Conservation (phyloP, 2,113 vertebrate genomes). For the Archilochus colubris region DNA sequence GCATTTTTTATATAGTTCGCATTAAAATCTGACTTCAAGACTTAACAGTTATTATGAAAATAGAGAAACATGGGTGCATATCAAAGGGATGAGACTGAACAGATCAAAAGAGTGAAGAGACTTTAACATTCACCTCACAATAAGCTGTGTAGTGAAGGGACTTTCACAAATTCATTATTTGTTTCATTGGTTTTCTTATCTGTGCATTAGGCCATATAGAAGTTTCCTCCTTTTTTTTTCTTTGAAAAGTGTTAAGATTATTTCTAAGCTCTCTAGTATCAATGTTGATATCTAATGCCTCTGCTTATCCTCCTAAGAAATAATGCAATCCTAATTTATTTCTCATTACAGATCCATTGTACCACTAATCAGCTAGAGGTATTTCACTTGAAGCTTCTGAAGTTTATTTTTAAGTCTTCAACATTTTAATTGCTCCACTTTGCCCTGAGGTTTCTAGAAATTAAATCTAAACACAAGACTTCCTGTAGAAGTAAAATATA, state of each 20-base stretch:
- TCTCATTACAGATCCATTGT: slow-evolving; percentile 64
- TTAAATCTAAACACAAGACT: slow-evolving; percentile 31
- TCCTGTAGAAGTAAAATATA: slow-evolving; percentile 8
- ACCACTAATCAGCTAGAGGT: slow-evolving; percentile 56
- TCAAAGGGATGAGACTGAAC: not conserved
- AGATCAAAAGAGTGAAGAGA: not conserved
- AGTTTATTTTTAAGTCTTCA: slow-evolving; percentile 59
- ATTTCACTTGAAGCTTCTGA: slow-evolving; percentile 51
- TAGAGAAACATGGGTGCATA: not conserved
- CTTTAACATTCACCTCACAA: not conserved
- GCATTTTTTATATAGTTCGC: not conserved
- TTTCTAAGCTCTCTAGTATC: slow-evolving; percentile 34
- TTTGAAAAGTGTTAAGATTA: not conserved
- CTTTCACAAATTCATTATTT: not conserved
- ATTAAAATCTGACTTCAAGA: not conserved
- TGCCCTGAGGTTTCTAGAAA: slow-evolving; percentile 55
- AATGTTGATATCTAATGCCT: slow-evolving; percentile 29
- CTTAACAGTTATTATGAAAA: not conserved
- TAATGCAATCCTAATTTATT: slow-evolving; percentile 46
- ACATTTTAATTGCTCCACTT: slow-evolving; percentile 57
- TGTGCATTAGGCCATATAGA: not conserved
- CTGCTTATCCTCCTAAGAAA: slow-evolving; percentile 36
- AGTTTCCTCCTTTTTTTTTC: not conserved
- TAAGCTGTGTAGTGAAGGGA: not conserved
- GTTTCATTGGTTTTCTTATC: not conserved